Evolutionary conservation across 2,888 invertebrate genomes (phyloP), one percentile per base, ranked within the genome.

Genomic region (Sycophila texana): DNA sequence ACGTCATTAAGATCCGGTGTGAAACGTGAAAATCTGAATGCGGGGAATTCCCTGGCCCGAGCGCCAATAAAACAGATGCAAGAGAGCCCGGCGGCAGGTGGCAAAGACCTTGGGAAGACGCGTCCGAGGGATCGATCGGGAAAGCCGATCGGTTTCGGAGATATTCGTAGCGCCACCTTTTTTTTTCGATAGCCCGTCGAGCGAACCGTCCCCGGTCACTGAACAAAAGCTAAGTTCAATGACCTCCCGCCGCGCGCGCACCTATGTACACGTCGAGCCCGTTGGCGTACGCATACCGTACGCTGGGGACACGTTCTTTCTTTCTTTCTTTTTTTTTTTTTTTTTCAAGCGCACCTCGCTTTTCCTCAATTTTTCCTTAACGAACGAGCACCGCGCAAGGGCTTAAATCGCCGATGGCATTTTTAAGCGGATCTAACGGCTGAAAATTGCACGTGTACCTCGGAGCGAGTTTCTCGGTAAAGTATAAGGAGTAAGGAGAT

Each of bases 151-250:
- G 68, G 77, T 68, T 68, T 61, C 68, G 73, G 72, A n/a, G 47
- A 39, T 30, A 16, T 61, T 22, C 22, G 47, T n/a, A 47, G 49
- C 55, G 22, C 22, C 39, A 30, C 55, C 22, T 63, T 47, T 20
- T 30, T 7, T 70, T 70, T 77, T 65, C 47, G 76, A 47, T 71
- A 14, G 74, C 74, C 68, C 75, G 30, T 18, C 73, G 10, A 22
- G 67, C 51, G 26, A 18, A 18, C 58, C 26, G 58, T 30, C 22
- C 26, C 18, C 73, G 65, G 63, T 68, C 55, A 61, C 71, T 39
- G 74, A 77, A 81, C 80, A 81, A 81, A 81, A 81, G 80, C 77
- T 58, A 66, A 66, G 75, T 79, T 77, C 66, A 75, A 81, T 73
- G 74, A 79, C 82, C 76, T 26, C 5, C 53, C 30, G 53, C 39